Percentiles rank a stretch among this genome's conserved stretches.
Conservation (phyloP, 2,797 vertebrate species). For the Todus mexicanus region DNA sequence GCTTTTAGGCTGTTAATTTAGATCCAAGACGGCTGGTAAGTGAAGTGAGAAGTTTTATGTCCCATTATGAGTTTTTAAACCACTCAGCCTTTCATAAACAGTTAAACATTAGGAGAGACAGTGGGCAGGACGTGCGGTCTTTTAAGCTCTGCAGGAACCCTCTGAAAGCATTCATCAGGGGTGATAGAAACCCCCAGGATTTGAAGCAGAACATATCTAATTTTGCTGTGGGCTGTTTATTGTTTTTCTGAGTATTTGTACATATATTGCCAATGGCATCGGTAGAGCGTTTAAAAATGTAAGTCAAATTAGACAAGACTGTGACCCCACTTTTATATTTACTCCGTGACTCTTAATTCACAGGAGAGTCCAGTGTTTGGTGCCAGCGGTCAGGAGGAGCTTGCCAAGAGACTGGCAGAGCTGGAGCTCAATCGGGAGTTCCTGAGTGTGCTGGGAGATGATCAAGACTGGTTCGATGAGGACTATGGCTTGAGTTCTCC, state of each 20-base stretch:
- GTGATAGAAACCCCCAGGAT: not conserved
- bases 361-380: constrained; percentile 94
- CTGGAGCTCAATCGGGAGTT: constrained; percentile 90
- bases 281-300: not conserved
- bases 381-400: constrained; percentile 89
- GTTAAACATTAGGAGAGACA: not conserved
- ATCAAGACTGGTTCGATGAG: constrained; percentile 99
- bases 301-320: not conserved
- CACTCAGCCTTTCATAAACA: not conserved
- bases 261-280: not conserved
- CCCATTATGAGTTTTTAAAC: not conserved
- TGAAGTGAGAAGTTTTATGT: constrained; percentile 30
- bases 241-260: not conserved
- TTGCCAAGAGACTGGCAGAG: constrained; percentile 91
- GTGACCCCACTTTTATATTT: not conserved
- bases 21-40: not conserved
- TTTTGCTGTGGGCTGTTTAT: not conserved
- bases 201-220: not conserved
- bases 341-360: not conserved
- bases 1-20: constrained; percentile 35
- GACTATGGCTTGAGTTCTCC: constrained; percentile 94
- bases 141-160: not conserved
- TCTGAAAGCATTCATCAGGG: not conserved
- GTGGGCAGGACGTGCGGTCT: not conserved
- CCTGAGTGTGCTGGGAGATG: constrained; percentile 86